These are phyloP conservation scores for Rhizomys pruinosus DNA, from an alignment of 2,113 vertebrate genomes.

Conservation along the genomic window DNA sequence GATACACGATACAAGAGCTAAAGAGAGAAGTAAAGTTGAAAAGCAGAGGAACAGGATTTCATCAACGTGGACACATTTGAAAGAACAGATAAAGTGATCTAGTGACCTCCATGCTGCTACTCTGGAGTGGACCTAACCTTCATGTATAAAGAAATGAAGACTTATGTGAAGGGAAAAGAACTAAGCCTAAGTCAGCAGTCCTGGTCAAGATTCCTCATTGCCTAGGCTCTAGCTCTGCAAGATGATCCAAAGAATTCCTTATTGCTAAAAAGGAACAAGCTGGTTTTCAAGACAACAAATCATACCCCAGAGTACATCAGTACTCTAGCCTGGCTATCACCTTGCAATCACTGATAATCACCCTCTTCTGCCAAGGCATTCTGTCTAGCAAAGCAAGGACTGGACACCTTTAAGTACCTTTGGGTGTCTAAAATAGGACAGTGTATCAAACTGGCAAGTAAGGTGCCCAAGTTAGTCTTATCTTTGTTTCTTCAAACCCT, in stretches of 20 bases:
- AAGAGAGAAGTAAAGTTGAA: background rate
- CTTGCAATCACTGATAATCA: background rate
- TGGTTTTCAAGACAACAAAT: background rate
- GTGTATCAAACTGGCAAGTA: background rate
- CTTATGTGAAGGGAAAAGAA: background rate
- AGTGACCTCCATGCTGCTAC: background rate
- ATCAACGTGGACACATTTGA: background rate
- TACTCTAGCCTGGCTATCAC: background rate
- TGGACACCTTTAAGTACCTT: background rate
- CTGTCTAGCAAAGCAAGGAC: background rate
- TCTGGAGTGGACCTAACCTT: background rate
- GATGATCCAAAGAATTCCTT: background rate
- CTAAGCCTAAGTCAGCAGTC: background rate
- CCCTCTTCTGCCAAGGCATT: background rate
- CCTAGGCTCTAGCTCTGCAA: background rate
- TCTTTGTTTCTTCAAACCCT: background rate
- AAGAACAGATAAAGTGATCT: background rate
- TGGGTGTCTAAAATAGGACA: background rate
- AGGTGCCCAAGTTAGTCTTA: background rate
- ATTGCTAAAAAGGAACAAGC: background rate
- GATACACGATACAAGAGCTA: background rate
- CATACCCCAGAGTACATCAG: too few species aligned
- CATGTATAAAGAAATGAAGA: background rate
- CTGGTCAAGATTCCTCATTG: background rate
- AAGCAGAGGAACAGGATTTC: background rate